Evolutionary conservation across 2,888 invertebrate species (phyloP), one percentile per base, ranked within the genome.

Genomic region (Camponotus fellah): DNA sequence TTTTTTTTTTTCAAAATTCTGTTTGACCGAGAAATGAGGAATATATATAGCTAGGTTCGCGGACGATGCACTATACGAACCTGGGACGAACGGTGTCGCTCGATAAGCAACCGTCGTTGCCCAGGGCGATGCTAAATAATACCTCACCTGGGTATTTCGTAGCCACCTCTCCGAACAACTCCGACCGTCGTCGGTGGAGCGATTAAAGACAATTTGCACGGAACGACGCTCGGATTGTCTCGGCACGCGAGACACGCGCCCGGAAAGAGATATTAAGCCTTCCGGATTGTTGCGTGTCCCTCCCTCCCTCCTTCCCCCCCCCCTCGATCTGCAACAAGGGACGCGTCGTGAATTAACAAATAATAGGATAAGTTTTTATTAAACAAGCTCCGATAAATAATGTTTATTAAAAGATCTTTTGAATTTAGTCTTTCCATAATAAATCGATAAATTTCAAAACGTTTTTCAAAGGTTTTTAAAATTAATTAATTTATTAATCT

Each of bases 91-190:
- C 87, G 77, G 85, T 89, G 80, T 83, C 90, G 91, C 88, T 92
- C 92, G 86, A 92, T 92, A 92, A 65, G 65, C 76, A 62, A 49
- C 79, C 85, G 89, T 90, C 92, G 92, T 92, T 92, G 91, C 92
- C 92, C 89, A 86, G 91, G 91, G 92, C 91, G 86, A 92, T 92
- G 88, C 90, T 91, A 91, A 92, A 90, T 91, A 92, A 92, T 91
- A 90, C 86, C 87, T 88, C 87, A 85, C 81, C 83, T 74, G 62
- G 49, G 49, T 17, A 49, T 75, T 69, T 65, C 74, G 90, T 89
- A 85, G 86, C 72, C 89, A 91, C 90, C 89, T 90, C 89, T 90
- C 90, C 89, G 83, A 69, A 40, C n/a, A 90, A 83, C 86, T 89
- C 90, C 87, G 26, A 90, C 91, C 89, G 88, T 88, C 77, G 86